These are phyloP conservation scores for Caenorhabditis tropicalis DNA, from an alignment of 1,140 invertebrate species.

Conservation along the genomic window DNA sequence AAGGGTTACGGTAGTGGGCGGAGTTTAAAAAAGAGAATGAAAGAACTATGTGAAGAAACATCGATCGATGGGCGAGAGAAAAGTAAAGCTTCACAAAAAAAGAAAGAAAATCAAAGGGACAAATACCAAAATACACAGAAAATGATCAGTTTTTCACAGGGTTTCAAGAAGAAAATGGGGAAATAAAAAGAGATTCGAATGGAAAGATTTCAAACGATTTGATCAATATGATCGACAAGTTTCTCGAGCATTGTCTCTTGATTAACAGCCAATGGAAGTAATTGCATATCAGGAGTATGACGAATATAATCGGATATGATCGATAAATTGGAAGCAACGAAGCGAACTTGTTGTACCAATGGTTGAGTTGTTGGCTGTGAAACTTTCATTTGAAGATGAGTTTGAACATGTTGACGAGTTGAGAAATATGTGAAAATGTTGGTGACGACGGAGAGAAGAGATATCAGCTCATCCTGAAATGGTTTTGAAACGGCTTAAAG, in stretches of 20 bases:
- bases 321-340: conserved; percentile 26
- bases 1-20: neutral
- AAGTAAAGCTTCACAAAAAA: conserved; percentile 25
- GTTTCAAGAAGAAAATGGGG: neutral
- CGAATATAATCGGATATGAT: conserved; percentile 43
- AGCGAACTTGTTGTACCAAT: conserved; percentile 43
- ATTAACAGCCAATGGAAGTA: conserved; percentile 44
- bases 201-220: neutral
- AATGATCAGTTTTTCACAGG: conserved; percentile 10
- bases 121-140: conserved; percentile 1
- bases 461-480: conserved; percentile 47
- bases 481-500: neutral
- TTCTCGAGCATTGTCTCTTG: conserved; percentile 39
- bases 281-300: conserved; percentile 45
- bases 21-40: neutral
- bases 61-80: neutral
- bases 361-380: conserved; percentile 2
- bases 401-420: conserved; percentile 33
- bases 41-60: conserved; percentile 17
- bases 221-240: conserved; percentile 37
- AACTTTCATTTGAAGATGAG: conserved; percentile 20
- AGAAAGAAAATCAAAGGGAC: neutral
- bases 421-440: conserved; percentile 19
- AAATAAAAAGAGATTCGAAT: neutral
- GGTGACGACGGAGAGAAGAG: conserved; percentile 27